Evolutionary conservation across 2,797 vertebrate species (phyloP).

Genomic region (Sphaeramia orbicularis): DNA sequence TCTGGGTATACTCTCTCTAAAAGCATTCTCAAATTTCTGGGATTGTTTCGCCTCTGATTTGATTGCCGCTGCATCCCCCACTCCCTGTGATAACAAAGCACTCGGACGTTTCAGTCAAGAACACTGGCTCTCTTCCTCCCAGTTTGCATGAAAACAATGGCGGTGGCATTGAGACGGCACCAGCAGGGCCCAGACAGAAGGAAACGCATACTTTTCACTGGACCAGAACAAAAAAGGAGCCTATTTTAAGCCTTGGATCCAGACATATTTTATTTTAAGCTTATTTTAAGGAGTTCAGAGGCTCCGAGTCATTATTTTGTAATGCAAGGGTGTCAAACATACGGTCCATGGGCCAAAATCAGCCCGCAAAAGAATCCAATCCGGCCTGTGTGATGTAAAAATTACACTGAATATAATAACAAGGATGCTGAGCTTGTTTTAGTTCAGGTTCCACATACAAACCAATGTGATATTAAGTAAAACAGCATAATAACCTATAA

Average conservation of each 20-base stretch:
- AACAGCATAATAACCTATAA: no score
- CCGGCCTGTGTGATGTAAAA: no score
- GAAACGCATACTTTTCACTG: conserved; percentile 1
- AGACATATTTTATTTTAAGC: no score
- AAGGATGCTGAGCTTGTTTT: no score
- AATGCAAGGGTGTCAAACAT: no score
- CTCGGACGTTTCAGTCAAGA: conserved; percentile 32
- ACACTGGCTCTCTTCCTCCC: conserved; percentile 17
- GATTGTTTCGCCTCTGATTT: conserved; percentile 16
- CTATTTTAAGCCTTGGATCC: neutral
- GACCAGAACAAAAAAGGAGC: neutral
- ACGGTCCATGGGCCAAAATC: no score
- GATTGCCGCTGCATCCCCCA: conserved; percentile 21
- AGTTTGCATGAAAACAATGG: conserved; percentile 47
- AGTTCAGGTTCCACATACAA: no score
- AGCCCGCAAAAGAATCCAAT: no score
- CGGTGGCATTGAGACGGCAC: conserved; percentile 35
- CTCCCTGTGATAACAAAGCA: conserved; percentile 32
- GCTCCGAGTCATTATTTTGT: no score
- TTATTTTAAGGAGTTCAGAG: no score
- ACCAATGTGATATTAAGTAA: no score
- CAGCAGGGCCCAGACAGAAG: conserved; percentile 7
- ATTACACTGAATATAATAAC: no score
- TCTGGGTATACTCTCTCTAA: neutral
- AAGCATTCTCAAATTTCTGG: conserved; percentile 6